phyloP scores from a whole-genome alignment of 2,797 vertebrate species.

The Cyclopterus lumpus region DNA sequence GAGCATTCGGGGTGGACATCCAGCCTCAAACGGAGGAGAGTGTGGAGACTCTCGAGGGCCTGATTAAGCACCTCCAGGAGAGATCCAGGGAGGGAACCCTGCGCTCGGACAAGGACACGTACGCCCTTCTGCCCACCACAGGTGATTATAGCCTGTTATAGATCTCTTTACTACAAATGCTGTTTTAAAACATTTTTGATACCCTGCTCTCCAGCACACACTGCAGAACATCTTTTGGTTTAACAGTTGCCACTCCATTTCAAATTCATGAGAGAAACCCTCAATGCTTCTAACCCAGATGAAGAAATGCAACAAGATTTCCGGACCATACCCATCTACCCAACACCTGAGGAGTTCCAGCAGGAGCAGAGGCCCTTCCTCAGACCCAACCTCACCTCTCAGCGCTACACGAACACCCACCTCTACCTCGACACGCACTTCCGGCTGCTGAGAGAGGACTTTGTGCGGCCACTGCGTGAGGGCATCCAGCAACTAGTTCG shows the following conservation, averaged over 20 bases:
- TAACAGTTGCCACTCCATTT: neutral
- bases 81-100: slow-evolving; percentile 88
- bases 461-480: slow-evolving; percentile 92
- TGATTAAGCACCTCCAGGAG: slow-evolving; percentile 87
- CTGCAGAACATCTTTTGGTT: neutral
- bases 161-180: neutral
- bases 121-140: slow-evolving; percentile 74
- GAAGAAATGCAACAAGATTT: slow-evolving; percentile 78
- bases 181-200: neutral
- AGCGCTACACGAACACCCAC: slow-evolving; percentile 84
- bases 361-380: slow-evolving; percentile 87
- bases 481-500: slow-evolving; percentile 88
- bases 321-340: slow-evolving; percentile 88
- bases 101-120: slow-evolving; percentile 79
- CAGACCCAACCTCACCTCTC: slow-evolving; percentile 86
- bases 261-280: neutral
- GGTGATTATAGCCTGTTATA: slow-evolving; percentile 56
- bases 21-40: slow-evolving; percentile 80
- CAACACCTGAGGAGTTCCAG: slow-evolving; percentile 88
- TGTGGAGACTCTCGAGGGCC: slow-evolving; percentile 79
- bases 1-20: slow-evolving; percentile 84
- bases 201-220: neutral
- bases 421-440: slow-evolving; percentile 96
- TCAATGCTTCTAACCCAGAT: slow-evolving; percentile 34
- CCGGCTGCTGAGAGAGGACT: slow-evolving; percentile 93